Evolutionary conservation across 2,113 vertebrate genomes (phyloP), one percentile per base, ranked within the genome.

Genomic region (Odontophorus gujanensis): DNA sequence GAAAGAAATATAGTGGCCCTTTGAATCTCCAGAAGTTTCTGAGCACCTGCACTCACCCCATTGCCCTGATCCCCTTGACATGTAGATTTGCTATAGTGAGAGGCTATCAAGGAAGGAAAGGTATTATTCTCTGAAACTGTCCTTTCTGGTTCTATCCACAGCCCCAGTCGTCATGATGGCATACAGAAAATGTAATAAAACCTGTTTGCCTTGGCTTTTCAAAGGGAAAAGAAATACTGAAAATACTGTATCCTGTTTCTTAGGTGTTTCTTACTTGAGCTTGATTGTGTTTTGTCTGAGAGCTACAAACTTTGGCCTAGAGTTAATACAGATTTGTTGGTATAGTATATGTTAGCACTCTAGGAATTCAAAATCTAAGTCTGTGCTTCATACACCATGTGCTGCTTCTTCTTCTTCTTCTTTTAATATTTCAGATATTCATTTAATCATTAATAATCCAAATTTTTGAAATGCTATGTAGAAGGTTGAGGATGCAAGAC

Each of bases 361-460:
- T 83, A n/a, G 92, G 82, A 84, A 93, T 95, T 53, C 42, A 38
- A 96, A 96, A 91, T 68, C 47, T 34, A 94, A 76, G 25, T 87
- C 94, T 85, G 58, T 93, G 38, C 34, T 90, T 84, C 74, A 67
- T 30, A 68, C 22, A 51, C 92, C 66, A 85, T 40, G 12, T 40
- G 40, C 40, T 40, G 40, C 40, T 18, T 79, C 24, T 6, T 36
- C 25, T 3, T 36, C 24, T 13, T 2, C 3, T 6, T 36, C 12
- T 22, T 11, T 51, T 47, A 47, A 48, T 53, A 36, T 7, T 80
- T 42, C 36, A 7, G 3, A 24, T 66, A 18, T 62, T 66, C 83
- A 2, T 75, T 65, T 5, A 24, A 24, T 62, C 7, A 11, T 30
- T n/a, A n/a, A n/a, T n/a, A n/a, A 48, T 7, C 19, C 11, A 11